Evolutionary conservation across 2,797 vertebrate genomes (phyloP).

Genomic region (Pelochelys cantorii): DNA sequence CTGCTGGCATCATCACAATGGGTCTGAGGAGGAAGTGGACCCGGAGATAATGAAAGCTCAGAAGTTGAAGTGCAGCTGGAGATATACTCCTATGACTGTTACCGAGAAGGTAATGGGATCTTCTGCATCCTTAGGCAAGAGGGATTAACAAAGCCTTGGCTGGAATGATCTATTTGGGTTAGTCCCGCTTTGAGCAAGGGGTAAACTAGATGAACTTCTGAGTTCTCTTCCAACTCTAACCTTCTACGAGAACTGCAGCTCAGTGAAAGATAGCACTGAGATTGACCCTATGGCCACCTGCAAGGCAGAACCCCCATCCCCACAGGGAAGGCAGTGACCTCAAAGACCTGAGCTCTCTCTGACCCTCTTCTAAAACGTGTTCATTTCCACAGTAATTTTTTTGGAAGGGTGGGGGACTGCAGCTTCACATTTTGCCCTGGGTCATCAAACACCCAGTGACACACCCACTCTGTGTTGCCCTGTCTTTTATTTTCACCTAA

Average conservation of each 20-base stretch:
- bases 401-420: not conserved
- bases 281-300: not conserved
- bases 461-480: not conserved
- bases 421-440: not conserved
- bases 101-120: no score
- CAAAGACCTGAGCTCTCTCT: not conserved
- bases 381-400: not conserved
- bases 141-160: no score
- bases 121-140: no score
- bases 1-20: not conserved
- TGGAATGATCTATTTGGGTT: no score
- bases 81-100: not conserved
- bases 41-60: not conserved
- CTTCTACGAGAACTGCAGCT: not conserved
- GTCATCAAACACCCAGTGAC: not conserved
- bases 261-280: not conserved
- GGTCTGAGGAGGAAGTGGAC: not conserved
- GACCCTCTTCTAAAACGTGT: not conserved
- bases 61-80: not conserved
- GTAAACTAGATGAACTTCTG: no score
- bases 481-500: conserved; percentile 25
- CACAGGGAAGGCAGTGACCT: not conserved
- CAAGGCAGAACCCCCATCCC: not conserved
- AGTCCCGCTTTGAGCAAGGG: no score
- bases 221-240: no score